phyloP scores from a whole-genome alignment of 2,888 invertebrate genomes.

The Scaeva pyrastri region DNA sequence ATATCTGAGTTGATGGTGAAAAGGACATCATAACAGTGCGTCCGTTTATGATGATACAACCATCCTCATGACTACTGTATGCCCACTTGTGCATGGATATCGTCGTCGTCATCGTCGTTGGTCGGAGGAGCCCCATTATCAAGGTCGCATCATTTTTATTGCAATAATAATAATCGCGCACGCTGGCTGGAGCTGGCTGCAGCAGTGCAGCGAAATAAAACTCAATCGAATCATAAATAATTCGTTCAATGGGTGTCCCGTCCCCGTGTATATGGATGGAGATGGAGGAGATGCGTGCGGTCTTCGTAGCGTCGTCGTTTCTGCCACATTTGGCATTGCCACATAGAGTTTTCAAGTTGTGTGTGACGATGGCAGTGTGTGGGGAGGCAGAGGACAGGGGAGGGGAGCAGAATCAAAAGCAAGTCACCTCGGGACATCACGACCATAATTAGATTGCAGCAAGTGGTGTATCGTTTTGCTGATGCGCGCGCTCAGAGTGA shows the following conservation, averaged over 20 bases:
- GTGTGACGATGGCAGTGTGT: background rate
- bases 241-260: conserved; percentile 59
- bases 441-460: conserved; percentile 74
- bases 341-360: conserved; percentile 60
- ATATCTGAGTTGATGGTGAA: conserved; percentile 48
- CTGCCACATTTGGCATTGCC: conserved; percentile 71
- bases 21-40: conserved; percentile 67
- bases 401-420: background rate
- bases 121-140: conserved; percentile 14
- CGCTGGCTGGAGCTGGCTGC: conserved; percentile 9
- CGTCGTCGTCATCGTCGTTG: background rate
- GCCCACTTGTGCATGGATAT: background rate
- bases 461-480: conserved; percentile 50
- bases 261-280: conserved; percentile 12
- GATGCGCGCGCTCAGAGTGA: no score
- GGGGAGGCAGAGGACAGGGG: background rate
- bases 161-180: conserved; percentile 69
- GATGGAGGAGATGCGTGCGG: conserved; percentile 66
- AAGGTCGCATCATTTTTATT: conserved; percentile 63
- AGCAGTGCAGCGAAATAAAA: conserved; percentile 51
- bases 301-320: conserved; percentile 66
- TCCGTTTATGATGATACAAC: conserved; percentile 46
- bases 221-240: conserved; percentile 73
- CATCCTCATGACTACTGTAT: conserved; percentile 3
- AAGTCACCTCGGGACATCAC: conserved; percentile 67